phyloP scores from a whole-genome alignment of 2,888 invertebrate species.

The Microctonus brassicae region DNA sequence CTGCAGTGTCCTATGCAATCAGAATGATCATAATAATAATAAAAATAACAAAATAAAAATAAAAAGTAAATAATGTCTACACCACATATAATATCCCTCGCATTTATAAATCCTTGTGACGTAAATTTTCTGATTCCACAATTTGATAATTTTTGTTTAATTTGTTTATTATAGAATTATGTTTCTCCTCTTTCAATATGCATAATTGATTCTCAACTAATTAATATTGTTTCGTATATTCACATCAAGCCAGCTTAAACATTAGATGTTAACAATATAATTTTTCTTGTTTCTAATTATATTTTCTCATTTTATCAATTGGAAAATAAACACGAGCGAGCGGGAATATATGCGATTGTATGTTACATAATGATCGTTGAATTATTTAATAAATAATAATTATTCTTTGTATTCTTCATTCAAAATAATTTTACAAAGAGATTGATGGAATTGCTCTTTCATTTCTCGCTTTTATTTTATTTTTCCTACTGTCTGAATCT shows the following conservation, averaged over 20 bases:
- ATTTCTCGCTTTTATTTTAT: background rate
- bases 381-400: background rate
- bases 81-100: no score
- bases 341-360: background rate
- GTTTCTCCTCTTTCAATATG: background rate
- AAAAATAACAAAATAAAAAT: background rate
- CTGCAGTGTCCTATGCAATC: no score
- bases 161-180: background rate
- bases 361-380: conserved; percentile 12
- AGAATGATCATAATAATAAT: background rate
- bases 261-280: background rate
- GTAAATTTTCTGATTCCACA: background rate
- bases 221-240: background rate
- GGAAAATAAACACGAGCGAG: background rate
- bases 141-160: background rate
- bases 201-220: background rate
- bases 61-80: background rate
- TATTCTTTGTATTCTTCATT: conserved; percentile 11
- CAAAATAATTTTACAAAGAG: conserved; percentile 9
- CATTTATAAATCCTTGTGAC: background rate
- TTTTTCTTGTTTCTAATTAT: background rate
- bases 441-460: conserved; percentile 9
- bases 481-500: background rate
- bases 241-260: background rate
- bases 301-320: background rate